phyloP scores from a whole-genome alignment of 1,140 invertebrate genomes.

The Ditylenchus dipsaci region DNA sequence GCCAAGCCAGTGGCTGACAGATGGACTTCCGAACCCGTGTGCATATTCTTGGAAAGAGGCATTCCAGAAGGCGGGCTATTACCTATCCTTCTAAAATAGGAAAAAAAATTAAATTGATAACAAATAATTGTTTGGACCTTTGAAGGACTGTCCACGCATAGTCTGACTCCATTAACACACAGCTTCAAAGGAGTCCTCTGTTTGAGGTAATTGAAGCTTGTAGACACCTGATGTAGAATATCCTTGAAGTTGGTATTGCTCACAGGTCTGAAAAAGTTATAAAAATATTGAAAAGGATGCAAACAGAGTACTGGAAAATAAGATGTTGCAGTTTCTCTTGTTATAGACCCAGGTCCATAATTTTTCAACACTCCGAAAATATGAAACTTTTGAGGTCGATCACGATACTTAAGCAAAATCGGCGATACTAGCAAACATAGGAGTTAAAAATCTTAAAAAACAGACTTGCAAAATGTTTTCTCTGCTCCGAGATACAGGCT shows the following conservation, averaged over 20 bases:
- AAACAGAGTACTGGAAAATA: too few relatives aligned
- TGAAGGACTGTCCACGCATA: constrained; percentile 18
- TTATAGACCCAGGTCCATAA: too few relatives aligned
- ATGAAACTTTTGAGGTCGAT: too few relatives aligned
- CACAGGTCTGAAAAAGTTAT: constrained; percentile 16
- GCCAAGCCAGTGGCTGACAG: constrained; percentile 12
- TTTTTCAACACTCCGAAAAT: too few relatives aligned
- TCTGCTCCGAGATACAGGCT: too few relatives aligned
- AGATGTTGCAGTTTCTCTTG: too few relatives aligned
- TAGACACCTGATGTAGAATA: constrained; percentile 15
- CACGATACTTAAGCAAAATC: too few relatives aligned
- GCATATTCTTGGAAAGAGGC: constrained; percentile 14
- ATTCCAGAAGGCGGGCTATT: constrained; percentile 2
- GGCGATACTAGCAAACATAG: too few relatives aligned
- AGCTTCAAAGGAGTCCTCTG: not conserved
- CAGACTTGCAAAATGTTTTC: too few relatives aligned
- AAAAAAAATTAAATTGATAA: not conserved
- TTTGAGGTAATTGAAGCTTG: not conserved
- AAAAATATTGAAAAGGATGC: too few relatives aligned
- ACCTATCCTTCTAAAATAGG: not conserved
- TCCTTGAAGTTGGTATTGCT: constrained; percentile 3
- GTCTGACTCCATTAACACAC: constrained; percentile 18
- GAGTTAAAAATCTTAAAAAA: too few relatives aligned
- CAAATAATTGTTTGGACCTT: constrained; percentile 7
- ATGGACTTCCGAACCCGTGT: constrained; percentile 12